Conservation (phyloP, 2,797 vertebrate genomes). For the Darevskia mixta region DNA sequence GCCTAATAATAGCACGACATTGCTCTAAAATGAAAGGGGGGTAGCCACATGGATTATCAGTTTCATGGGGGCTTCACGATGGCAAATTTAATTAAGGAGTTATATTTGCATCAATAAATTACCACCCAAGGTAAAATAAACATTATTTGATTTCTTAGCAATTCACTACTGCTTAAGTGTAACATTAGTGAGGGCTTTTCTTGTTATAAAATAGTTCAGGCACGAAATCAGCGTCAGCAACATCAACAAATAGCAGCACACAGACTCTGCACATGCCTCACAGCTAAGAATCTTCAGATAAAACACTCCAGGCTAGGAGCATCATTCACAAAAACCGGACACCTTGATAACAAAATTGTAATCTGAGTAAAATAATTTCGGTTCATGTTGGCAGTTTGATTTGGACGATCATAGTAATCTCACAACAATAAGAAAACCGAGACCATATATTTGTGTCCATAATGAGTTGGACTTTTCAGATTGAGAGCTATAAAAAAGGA, state of each 20-base stretch:
- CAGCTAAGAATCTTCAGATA: neutral
- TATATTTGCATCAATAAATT: slow-evolving; percentile 79
- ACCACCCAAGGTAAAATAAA: slow-evolving; percentile 80
- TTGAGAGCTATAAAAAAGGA: neutral
- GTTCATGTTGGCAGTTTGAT: neutral
- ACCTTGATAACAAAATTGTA: neutral
- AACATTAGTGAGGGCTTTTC: slow-evolving; percentile 72
- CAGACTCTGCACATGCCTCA: neutral
- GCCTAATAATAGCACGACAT: slow-evolving; percentile 66
- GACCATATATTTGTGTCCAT: neutral
- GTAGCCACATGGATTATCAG: slow-evolving; percentile 61
- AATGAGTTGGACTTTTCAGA: neutral
- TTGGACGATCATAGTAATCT: neutral
- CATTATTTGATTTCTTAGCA: slow-evolving; percentile 73
- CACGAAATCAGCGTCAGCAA: slow-evolving; percentile 71
- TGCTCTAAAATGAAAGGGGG: slow-evolving; percentile 57
- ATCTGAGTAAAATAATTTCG: neutral
- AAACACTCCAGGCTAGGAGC: neutral
- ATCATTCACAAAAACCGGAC: neutral
- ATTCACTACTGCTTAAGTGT: slow-evolving; percentile 72
- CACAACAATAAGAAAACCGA: neutral
- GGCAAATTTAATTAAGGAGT: slow-evolving; percentile 76
- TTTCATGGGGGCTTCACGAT: slow-evolving; percentile 62
- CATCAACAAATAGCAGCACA: slow-evolving; percentile 48
- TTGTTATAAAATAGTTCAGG: slow-evolving; percentile 74